Evolutionary conservation across 2,113 vertebrate species (phyloP).

Genomic region (Callipepla squamata): DNA sequence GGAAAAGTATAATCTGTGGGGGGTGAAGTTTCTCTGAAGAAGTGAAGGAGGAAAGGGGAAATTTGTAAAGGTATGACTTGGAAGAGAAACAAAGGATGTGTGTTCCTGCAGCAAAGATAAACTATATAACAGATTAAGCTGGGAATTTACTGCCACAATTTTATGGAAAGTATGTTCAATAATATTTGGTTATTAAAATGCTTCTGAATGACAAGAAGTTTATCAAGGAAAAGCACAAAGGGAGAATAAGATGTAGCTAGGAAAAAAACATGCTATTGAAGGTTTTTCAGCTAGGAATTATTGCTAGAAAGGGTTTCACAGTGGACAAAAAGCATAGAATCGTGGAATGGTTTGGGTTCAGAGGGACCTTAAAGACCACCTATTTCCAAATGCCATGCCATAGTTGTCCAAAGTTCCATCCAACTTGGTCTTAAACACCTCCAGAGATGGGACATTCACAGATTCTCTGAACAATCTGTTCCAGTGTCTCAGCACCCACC

Average conservation of each 20-base stretch:
- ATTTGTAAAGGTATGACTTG: slow-evolving; percentile 14
- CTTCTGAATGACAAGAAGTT: background rate
- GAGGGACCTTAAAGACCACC: background rate
- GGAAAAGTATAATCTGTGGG: slow-evolving; percentile 11
- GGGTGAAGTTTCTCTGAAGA: background rate
- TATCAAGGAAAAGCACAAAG: background rate
- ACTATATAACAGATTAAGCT: background rate
- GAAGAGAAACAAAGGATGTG: background rate
- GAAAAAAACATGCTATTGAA: background rate
- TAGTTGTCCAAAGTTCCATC: background rate
- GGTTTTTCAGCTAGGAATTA: background rate
- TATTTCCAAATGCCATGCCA: too few relatives aligned
- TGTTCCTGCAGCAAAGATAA: background rate
- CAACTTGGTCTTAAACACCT: background rate
- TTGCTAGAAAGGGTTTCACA: background rate
- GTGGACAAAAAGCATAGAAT: background rate
- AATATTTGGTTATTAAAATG: slow-evolving; percentile 17
- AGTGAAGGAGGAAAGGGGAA: background rate
- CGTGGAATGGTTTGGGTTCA: background rate
- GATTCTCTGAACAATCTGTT: background rate
- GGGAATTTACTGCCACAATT: background rate
- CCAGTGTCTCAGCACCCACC: background rate
- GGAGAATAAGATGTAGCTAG: background rate
- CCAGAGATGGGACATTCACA: background rate
- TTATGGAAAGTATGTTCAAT: background rate